Percentiles rank a stretch among this genome's conserved stretches.
phyloP scores from a whole-genome alignment of 2,113 vertebrate genomes.

The Anser brachyrhynchus region DNA sequence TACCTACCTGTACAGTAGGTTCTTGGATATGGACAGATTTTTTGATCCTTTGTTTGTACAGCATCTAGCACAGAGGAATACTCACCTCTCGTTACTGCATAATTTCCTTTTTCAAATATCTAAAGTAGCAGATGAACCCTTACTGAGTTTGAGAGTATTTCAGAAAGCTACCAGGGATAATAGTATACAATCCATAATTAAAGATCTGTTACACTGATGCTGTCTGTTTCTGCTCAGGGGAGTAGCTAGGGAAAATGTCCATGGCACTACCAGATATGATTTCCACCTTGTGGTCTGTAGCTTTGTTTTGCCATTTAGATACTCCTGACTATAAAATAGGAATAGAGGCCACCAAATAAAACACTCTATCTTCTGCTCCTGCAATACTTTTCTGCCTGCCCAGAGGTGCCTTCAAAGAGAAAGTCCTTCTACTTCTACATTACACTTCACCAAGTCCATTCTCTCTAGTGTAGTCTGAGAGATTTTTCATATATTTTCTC shows the following conservation, averaged over 20 bases:
- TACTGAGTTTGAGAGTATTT: background rate
- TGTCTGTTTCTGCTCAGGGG: background rate
- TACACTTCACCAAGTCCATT: background rate
- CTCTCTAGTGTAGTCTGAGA: background rate
- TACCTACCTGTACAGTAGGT: background rate
- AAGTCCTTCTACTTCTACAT: background rate
- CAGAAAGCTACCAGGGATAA: background rate
- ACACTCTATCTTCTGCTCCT: background rate
- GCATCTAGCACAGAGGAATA: background rate
- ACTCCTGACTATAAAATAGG: background rate
- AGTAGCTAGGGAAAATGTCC: background rate
- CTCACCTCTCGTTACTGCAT: background rate
- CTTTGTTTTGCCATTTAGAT: fast-evolving
- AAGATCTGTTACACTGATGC: background rate
- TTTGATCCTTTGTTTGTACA: background rate
- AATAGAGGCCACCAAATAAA: too few relatives aligned
- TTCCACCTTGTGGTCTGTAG: background rate
- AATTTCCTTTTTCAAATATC: background rate
- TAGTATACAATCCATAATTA: background rate
- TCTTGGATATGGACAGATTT: background rate
- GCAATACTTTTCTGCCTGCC: background rate
- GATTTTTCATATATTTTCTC: background rate
- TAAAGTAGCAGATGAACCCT: background rate
- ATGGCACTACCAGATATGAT: background rate
- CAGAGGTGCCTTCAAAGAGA: background rate